These are phyloP conservation scores for Brachionus rotundiformis DNA, from an alignment of 1,140 invertebrate species.

Conservation along the genomic window DNA sequence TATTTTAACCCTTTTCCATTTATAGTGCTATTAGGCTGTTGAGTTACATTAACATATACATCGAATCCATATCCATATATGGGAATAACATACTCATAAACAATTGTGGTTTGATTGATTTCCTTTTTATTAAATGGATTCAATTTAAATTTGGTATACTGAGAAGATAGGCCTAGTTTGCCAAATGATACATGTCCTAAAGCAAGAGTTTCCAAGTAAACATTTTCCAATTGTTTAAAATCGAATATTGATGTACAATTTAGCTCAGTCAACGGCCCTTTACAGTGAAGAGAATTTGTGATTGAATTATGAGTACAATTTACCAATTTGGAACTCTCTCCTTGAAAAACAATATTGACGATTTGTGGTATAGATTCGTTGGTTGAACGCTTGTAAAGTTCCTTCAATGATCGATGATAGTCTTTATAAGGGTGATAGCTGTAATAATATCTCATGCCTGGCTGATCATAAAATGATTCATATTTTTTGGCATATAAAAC, in stretches of 20 bases:
- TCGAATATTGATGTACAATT: background rate
- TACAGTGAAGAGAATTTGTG: background rate
- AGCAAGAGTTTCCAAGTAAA: background rate
- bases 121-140: background rate
- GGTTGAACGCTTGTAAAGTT: background rate
- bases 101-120: background rate
- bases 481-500: background rate
- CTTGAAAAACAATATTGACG: background rate
- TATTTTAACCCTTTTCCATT: background rate
- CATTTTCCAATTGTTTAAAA: background rate
- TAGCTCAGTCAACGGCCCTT: slow-evolving; percentile 7
- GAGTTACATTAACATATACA: background rate
- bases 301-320: background rate
- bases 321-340: background rate
- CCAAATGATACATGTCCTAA: background rate
- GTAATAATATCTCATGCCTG: background rate
- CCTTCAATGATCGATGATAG: background rate
- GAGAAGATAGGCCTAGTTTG: background rate
- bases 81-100: slow-evolving; percentile 7
- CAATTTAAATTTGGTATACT: background rate
- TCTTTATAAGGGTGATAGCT: slow-evolving; percentile 10
- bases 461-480: slow-evolving; percentile 4
- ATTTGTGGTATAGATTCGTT: background rate
- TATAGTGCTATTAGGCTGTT: background rate
- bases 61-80: slow-evolving; percentile 19